These are phyloP conservation scores for Alces alces DNA, from an alignment of 2,113 vertebrate genomes.

Conservation along the genomic window DNA sequence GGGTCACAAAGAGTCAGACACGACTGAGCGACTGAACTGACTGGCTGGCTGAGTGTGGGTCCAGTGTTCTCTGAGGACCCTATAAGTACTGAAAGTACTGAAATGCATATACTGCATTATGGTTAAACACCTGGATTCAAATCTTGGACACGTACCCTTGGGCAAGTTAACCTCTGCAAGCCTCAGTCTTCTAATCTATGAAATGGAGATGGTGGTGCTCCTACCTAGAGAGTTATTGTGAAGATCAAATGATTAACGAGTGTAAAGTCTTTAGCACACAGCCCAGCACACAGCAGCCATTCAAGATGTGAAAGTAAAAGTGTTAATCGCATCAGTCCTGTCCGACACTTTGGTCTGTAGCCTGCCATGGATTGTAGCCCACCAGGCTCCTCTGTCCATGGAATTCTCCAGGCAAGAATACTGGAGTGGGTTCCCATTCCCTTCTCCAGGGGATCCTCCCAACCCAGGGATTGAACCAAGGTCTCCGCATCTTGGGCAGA, in stretches of 20 bases:
- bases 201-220: too few relatives aligned
- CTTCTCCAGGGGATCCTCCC: background rate
- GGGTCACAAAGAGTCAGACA: background rate
- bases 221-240: background rate
- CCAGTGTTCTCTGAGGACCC: background rate
- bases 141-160: background rate
- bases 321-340: background rate
- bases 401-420: background rate
- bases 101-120: too few relatives aligned
- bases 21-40: background rate
- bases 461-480: background rate
- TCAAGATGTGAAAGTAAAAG: background rate
- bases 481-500: background rate
- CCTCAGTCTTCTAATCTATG: background rate
- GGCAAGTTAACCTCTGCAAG: too few relatives aligned
- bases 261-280: background rate
- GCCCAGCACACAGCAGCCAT: background rate
- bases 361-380: background rate
- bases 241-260: background rate
- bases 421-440: background rate
- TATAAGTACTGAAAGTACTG: background rate
- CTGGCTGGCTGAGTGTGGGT: background rate
- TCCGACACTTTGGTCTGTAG: background rate
- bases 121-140: background rate
- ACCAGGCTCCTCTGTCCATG: background rate